Evolutionary conservation across 2,888 invertebrate species (phyloP), one percentile per base, ranked within the genome.

Genomic region (Brachyopa scutellaris): DNA sequence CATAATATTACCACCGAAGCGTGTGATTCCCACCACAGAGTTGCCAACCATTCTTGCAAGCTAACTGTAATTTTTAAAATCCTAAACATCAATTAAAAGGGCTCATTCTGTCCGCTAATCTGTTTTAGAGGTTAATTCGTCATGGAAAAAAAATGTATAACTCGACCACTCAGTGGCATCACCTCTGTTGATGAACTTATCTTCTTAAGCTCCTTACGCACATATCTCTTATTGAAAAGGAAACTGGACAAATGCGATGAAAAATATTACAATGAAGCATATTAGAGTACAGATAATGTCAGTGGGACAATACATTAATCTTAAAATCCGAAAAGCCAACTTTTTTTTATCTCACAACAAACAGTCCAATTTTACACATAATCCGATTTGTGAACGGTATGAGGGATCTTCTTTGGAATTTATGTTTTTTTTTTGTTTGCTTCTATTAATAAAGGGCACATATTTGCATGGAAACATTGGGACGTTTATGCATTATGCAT

Each of bases 291-390:
- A n/a, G n/a, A n/a, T 11, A 69, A 64, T 80, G 80, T 80, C 69
- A 74, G 29, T 53, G 74, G 62, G 74, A 74, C 80, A 80, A 59
- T 72, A 72, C 64, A 72, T 64, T 57, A 62, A 74, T 74, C 67
- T 57, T n/a, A 7, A 42, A 57, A 42, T 49, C 70, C 40, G 17
- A 57, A 67, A 62, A 69, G 40, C 21, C 66, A 73, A 73, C 47
- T 51, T 36, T 26, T 26, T 59, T 57, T 62, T 80, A 69, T 80
- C 80, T 61, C 67, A 51, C 47, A 69, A 62, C 74, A 79, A 74
- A 74, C 79, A 72, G 74, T 40, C 36, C 62, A 55, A 69, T 74
- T 74, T 64, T 42, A 62, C 57, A 53, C 11, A 11, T 80, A 80
- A 80, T 80, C 80, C 57, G 80, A 74, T 80, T 80, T 45, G 29